These are phyloP conservation scores for Melanotaenia parkinsoni DNA, from an alignment of 2,797 vertebrate species.

Conservation along the genomic window DNA sequence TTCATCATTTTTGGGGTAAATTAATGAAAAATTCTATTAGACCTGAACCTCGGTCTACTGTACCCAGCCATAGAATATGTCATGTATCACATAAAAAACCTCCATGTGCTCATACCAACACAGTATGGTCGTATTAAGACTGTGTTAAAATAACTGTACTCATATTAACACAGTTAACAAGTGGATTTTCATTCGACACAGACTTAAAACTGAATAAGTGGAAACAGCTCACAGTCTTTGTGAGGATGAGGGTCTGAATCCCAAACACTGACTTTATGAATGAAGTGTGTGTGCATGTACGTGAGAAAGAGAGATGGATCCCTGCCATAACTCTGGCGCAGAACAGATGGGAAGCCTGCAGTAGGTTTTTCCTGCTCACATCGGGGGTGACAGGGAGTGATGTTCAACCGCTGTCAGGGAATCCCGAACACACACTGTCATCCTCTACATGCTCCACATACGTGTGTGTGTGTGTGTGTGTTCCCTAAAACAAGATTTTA, in stretches of 20 bases:
- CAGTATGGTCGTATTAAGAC: no score
- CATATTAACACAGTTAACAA: no score
- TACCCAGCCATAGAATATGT: no score
- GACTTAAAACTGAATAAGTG: no score
- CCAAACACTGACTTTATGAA: slow-evolving; percentile 52
- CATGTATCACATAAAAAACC: no score
- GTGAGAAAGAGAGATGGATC: slow-evolving; percentile 44
- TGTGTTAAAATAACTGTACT: no score
- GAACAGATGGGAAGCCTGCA: slow-evolving; percentile 72
- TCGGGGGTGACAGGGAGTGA: slow-evolving; percentile 51
- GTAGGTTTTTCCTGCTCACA: slow-evolving; percentile 69
- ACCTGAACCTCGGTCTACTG: no score
- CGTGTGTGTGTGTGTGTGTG: background rate
- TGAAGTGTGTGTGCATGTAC: slow-evolving; percentile 24
- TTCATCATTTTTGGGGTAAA: no score
- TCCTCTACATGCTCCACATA: background rate
- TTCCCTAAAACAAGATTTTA: background rate
- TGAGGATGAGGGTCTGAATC: slow-evolving; percentile 25
- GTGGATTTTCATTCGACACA: no score
- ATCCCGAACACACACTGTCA: slow-evolving; percentile 25
- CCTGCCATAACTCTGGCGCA: slow-evolving; percentile 56
- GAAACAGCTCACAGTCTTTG: slow-evolving; percentile 11
- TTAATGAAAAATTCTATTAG: no score
- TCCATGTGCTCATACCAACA: no score
- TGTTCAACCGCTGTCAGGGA: slow-evolving; percentile 64